Percentiles rank a stretch among this genome's conserved stretches.
Evolutionary conservation across 1,140 invertebrate species (phyloP).

Genomic region (Hypsibius dujardini): DNA sequence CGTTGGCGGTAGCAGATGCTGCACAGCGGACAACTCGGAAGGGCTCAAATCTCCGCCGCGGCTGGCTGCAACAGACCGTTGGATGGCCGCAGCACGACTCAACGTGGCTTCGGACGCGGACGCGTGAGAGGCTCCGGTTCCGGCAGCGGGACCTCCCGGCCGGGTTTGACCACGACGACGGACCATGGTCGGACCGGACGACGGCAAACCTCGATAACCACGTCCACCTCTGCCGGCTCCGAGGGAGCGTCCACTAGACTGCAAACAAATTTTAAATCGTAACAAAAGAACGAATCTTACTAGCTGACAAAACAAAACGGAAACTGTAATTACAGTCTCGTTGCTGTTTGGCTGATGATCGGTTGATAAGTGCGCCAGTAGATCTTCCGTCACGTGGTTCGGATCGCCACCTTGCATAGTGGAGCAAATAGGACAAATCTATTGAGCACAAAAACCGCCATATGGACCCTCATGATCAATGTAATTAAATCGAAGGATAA

Average conservation of each 20-base stretch:
- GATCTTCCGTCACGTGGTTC: slow-evolving; percentile 91
- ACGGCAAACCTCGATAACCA: background rate
- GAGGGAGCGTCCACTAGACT: background rate
- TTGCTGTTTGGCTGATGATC: slow-evolving; percentile 47
- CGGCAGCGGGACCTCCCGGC: background rate
- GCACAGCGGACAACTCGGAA: background rate
- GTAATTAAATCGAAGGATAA: slow-evolving; percentile 17
- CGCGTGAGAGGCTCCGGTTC: background rate
- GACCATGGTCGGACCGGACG: background rate
- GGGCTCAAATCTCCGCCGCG: too few species aligned
- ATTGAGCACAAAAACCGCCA: slow-evolving; percentile 28
- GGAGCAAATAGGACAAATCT: slow-evolving; percentile 86
- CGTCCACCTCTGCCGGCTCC: background rate
- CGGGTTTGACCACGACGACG: background rate
- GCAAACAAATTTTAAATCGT: background rate
- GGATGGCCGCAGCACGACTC: too few species aligned
- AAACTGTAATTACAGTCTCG: background rate
- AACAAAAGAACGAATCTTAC: background rate
- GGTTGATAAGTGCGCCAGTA: slow-evolving; percentile 78
- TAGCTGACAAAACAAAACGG: background rate
- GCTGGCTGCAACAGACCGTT: too few species aligned
- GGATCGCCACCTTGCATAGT: slow-evolving; percentile 84
- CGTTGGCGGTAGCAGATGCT: background rate
- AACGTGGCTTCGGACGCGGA: background rate
- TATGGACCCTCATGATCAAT: slow-evolving; percentile 23